Percentiles rank a stretch among this genome's conserved stretches.
Evolutionary conservation across 2,797 vertebrate species (phyloP).

Genomic region (Lophius americanus): DNA sequence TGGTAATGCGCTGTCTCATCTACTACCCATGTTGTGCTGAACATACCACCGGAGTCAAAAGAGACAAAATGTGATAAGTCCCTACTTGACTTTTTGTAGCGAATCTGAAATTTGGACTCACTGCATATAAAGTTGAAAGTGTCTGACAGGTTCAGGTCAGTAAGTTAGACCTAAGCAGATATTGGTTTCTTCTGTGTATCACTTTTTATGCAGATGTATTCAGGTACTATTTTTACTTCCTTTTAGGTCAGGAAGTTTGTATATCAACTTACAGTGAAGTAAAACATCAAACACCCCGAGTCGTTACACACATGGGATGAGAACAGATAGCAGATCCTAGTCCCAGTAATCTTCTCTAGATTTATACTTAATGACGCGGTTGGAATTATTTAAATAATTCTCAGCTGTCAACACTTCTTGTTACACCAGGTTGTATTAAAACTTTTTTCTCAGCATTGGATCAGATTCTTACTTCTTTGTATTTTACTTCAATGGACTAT

Average conservation of each 20-base stretch:
- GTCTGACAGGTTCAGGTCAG: not conserved
- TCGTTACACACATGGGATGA: not conserved
- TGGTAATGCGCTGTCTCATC: no score
- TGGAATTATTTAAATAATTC: no score
- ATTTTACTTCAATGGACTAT: not conserved
- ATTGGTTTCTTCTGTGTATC: not conserved
- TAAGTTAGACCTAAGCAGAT: not conserved
- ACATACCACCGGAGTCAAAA: no score
- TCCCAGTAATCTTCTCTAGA: not conserved
- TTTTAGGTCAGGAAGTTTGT: not conserved
- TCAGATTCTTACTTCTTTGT: not conserved
- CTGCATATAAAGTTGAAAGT: not conserved
- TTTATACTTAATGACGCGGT: not conserved
- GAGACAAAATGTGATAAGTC: no score
- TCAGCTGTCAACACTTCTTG: not conserved
- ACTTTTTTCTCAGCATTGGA: not conserved
- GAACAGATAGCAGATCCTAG: not conserved
- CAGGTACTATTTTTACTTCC: not conserved
- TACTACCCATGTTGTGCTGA: no score
- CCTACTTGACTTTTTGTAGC: no score
- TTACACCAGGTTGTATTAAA: not conserved
- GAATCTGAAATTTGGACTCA: no score
- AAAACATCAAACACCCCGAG: not conserved
- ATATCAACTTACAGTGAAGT: not conserved
- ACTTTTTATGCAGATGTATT: conserved; percentile 5